These are phyloP conservation scores for Orthosia cruda DNA, from an alignment of 2,888 invertebrate genomes.

Conservation along the genomic window DNA sequence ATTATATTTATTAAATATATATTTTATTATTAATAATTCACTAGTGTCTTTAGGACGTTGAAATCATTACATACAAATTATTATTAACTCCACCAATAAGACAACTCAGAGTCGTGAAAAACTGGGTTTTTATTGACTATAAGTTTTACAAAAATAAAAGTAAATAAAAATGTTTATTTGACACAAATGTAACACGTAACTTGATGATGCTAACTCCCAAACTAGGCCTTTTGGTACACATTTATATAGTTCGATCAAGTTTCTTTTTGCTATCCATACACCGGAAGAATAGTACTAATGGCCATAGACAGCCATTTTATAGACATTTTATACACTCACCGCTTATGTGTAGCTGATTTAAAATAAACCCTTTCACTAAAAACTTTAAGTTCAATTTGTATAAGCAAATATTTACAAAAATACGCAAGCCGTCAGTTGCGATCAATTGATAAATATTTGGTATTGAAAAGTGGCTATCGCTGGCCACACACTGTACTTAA, in stretches of 20 bases:
- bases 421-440: neutral
- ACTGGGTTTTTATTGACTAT: neutral
- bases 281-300: neutral
- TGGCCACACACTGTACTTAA: neutral
- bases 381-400: neutral
- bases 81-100: neutral
- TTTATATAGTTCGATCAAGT: neutral
- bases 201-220: too few relatives aligned
- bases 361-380: neutral
- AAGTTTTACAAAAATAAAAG: neutral
- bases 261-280: neutral
- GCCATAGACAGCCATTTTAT: neutral
- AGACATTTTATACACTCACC: neutral
- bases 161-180: too few relatives aligned
- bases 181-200: too few relatives aligned
- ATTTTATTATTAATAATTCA: slow-evolving; percentile 6
- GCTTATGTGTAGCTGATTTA: neutral
- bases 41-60: slow-evolving; percentile 2
- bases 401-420: neutral
- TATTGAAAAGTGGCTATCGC: neutral
- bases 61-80: neutral
- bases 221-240: slow-evolving; percentile 3
- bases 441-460: neutral
- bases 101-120: neutral
- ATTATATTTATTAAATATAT: neutral